Base-by-base conservation (phyloP, 2,888 invertebrate genomes). In the Palloptera scutellata region DNA sequence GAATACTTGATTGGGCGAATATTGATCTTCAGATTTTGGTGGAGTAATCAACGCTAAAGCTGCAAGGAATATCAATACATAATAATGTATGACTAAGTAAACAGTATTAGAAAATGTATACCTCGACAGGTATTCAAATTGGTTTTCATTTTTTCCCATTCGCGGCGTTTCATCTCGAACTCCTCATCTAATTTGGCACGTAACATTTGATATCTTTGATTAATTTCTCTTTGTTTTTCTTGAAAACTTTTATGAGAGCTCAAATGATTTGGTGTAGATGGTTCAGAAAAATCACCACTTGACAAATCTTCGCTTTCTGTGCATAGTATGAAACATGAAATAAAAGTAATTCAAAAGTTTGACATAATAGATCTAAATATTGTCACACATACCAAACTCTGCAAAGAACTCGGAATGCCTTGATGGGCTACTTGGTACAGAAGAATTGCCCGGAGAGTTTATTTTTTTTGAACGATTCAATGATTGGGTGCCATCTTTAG, bases 181-280 rank as follows among this genome's bases (percentile, higher is more conserved):
- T 94, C 93, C 67, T 88, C 86, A 62, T 91, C 89, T n/a, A 94
- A 84, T 73, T 91, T 88, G 53, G 89, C 88, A 78, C 91, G 91
- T n/a, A 93, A 84, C 41, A 90, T 89, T 15, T 89, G 88, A 81
- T 92, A 93, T 79, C 91, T 90, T 67, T 88, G 86, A 68, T 91
- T 89, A 61, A 93, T 91, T 82, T 93, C 93, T 60, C 90, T 89
- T 70, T 89, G 86, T 60, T 86, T 81, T 61, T 81, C 71, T 65
- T 77, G 75, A 70, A 78, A 77, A 69, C 76, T 80, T 74, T 81
- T 82, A 68, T 80, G 77, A 5, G 79, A 72, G 42, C 73, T 74
- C 42, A 77, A 69, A 61, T 73, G 69, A 74, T 81, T 81, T 63
- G 85, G 85, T 60, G 84, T 82, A 52, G 81, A 79, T 74, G 72